Percentiles rank a stretch among this genome's conserved stretches.
Conservation (phyloP, 2,888 invertebrate genomes). For the Minunthozetes semirufus region DNA sequence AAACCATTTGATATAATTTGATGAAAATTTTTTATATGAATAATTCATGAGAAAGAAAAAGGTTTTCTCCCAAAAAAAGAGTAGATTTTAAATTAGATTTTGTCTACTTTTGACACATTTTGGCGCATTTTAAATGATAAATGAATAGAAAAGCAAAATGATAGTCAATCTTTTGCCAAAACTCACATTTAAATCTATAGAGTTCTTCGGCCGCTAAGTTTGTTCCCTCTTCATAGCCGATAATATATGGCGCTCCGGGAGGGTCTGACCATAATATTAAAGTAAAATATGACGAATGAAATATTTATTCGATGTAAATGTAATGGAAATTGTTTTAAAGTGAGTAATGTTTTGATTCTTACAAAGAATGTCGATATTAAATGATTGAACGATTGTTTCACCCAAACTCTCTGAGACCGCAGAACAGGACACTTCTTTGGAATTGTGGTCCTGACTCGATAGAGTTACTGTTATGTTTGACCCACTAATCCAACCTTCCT, state of each 20-base stretch:
- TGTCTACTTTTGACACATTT: constrained; percentile 18
- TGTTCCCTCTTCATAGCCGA: constrained; percentile 73
- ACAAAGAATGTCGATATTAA: constrained; percentile 29
- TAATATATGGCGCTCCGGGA: constrained; percentile 81
- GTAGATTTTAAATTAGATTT: constrained; percentile 19
- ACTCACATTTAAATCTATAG: constrained; percentile 39
- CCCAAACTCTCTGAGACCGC: background rate
- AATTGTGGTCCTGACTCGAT: constrained; percentile 6
- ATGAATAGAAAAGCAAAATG: constrained; percentile 3
- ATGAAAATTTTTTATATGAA: constrained; percentile 13
- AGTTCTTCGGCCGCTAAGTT: constrained; percentile 69
- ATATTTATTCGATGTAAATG: background rate
- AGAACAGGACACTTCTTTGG: constrained; percentile 24
- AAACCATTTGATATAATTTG: constrained; percentile 15
- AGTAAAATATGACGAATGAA: background rate
- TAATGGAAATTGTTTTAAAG: background rate
- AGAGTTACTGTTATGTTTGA: background rate
- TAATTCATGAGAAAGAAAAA: background rate
- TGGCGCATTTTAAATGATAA: constrained; percentile 20
- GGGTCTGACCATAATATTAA: constrained; percentile 60
- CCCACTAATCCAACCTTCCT: constrained; percentile 13
- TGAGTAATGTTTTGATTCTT: background rate
- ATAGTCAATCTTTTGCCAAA: constrained; percentile 32
- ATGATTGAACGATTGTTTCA: constrained; percentile 30
- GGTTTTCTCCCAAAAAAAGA: background rate